phyloP scores from a whole-genome alignment of 2,113 vertebrate species.

The Anser cygnoides region DNA sequence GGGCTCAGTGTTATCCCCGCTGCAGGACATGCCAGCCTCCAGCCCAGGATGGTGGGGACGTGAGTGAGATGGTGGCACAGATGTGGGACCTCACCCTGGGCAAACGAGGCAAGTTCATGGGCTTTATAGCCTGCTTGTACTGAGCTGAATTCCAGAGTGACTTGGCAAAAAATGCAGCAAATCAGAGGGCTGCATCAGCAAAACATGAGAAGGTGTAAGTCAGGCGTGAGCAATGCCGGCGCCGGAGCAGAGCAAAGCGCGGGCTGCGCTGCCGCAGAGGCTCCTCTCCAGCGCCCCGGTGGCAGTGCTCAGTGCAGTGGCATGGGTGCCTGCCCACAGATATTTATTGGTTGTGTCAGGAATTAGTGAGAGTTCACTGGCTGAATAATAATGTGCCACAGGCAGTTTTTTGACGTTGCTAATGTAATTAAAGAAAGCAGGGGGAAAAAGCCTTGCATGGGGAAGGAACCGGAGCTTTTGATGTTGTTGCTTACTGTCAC shows the following conservation, averaged over 20 bases:
- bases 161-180: background rate
- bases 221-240: background rate
- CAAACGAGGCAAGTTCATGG: too few species aligned
- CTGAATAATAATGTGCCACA: slow-evolving; percentile 58
- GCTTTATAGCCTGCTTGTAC: background rate
- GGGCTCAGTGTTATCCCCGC: background rate
- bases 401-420: slow-evolving; percentile 20
- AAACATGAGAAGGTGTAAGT: background rate
- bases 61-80: background rate
- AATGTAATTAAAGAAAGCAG: slow-evolving; percentile 61
- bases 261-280: background rate
- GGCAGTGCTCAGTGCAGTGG: background rate
- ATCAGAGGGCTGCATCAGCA: background rate
- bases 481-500: accelerated
- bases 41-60: background rate
- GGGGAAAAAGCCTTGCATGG: background rate
- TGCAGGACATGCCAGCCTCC: background rate
- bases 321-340: background rate
- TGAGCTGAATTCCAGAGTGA: background rate
- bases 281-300: background rate
- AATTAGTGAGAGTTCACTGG: slow-evolving; percentile 67
- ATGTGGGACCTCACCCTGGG: too few species aligned
- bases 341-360: slow-evolving; percentile 60
- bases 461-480: background rate
- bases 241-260: accelerated